phyloP scores from a whole-genome alignment of 2,888 invertebrate genomes.

The Polyommatus iphigenia region DNA sequence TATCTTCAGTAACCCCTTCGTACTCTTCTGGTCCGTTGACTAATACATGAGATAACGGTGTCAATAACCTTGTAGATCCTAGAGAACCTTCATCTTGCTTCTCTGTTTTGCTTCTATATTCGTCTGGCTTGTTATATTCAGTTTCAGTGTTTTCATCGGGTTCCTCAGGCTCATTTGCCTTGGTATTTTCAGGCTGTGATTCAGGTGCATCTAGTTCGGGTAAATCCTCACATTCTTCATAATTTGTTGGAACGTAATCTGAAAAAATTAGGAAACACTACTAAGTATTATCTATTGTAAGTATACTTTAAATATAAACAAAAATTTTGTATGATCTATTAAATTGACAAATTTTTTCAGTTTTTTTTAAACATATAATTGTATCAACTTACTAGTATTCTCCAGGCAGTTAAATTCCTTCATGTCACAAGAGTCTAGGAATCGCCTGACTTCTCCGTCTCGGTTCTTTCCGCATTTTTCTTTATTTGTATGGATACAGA shows the following conservation, averaged over 20 bases:
- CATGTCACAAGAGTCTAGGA: constrained; percentile 65
- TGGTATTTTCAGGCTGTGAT: background rate
- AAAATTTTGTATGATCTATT: background rate
- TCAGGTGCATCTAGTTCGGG: background rate
- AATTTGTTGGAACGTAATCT: background rate
- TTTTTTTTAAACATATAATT: background rate
- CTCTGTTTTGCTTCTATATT: background rate
- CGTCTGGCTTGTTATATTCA: background rate
- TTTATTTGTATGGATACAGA: constrained; percentile 56
- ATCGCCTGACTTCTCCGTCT: constrained; percentile 49
- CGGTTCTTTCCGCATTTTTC: constrained; percentile 57
- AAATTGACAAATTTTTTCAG: too few relatives aligned
- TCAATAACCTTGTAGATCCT: background rate
- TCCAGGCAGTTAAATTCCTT: constrained; percentile 63
- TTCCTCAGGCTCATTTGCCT: background rate
- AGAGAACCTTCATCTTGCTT: background rate
- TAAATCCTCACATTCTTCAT: background rate
- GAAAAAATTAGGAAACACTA: background rate
- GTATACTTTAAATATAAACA: background rate
- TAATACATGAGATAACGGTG: background rate
- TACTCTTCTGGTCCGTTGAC: background rate
- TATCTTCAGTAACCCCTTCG: background rate
- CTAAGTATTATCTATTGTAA: background rate
- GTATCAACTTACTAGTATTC: constrained; percentile 48
- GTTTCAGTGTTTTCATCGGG: background rate